Conservation (phyloP, 2,888 invertebrate species). For the Pimpla rufipes region DNA sequence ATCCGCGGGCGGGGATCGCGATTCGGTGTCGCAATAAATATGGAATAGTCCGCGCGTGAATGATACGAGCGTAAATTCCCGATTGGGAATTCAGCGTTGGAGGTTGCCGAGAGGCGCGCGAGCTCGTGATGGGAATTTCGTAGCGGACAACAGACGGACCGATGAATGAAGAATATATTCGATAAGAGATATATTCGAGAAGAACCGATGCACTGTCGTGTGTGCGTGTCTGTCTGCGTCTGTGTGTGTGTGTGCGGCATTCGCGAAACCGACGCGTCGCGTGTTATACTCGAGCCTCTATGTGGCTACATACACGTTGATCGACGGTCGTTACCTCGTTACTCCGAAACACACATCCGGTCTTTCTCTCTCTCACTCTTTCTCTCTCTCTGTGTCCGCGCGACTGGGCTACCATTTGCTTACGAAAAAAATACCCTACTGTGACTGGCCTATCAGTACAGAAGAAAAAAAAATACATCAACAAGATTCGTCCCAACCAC, state of each 20-base stretch:
- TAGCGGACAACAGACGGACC: conserved; percentile 39
- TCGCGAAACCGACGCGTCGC: conserved; percentile 63
- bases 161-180: conserved; percentile 57
- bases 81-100: conserved; percentile 42
- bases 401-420: conserved; percentile 50
- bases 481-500: not conserved
- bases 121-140: conserved; percentile 52
- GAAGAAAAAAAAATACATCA: too few species aligned
- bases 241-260: conserved; percentile 55
- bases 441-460: conserved; percentile 43
- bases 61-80: conserved; percentile 8
- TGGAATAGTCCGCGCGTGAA: conserved; percentile 5
- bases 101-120: not conserved
- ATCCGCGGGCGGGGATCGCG: not conserved
- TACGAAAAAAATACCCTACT: conserved; percentile 49
- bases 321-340: conserved; percentile 74
- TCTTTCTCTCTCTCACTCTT: conserved; percentile 60
- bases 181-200: conserved; percentile 58
- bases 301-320: conserved; percentile 64
- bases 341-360: conserved; percentile 74
- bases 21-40: conserved; percentile 31
- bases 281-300: conserved; percentile 55
- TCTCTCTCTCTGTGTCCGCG: conserved; percentile 60
- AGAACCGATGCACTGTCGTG: conserved; percentile 50
- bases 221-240: too few species aligned